These are phyloP conservation scores for rabbit (Oryctolagus cuniculus) DNA, from an alignment of 2,113 vertebrate genomes.

Conservation along the genomic window DNA sequence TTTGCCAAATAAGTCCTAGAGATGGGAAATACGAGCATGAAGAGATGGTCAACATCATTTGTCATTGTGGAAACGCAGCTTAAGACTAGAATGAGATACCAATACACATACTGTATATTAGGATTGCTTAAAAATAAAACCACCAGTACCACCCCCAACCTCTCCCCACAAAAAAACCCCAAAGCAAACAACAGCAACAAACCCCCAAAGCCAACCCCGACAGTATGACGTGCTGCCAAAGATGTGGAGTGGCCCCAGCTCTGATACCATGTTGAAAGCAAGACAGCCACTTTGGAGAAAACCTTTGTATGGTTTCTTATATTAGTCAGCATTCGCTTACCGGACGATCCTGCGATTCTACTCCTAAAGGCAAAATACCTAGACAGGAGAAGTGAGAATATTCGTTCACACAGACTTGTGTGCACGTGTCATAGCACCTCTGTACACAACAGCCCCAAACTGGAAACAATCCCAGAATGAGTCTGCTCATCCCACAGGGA, in stretches of 20 bases:
- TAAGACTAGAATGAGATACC: not conserved
- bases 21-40: not conserved
- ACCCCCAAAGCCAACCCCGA: not conserved
- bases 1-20: not conserved
- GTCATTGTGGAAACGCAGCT: conserved; percentile 33
- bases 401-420: not conserved
- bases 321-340: not conserved
- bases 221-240: not conserved
- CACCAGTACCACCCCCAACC: not conserved
- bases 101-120: not conserved
- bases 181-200: not conserved
- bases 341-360: accelerated
- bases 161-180: not conserved
- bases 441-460: not conserved
- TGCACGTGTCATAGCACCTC: not conserved
- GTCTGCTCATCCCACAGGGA: not conserved
- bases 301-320: not conserved
- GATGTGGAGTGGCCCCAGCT: not conserved
- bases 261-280: not conserved
- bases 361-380: too few species aligned
- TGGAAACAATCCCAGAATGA: not conserved
- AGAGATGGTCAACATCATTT: not conserved
- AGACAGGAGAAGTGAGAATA: not conserved
- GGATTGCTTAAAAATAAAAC: not conserved
- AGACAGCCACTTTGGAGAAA: not conserved